These are phyloP conservation scores for Diachasma alloeum DNA, from an alignment of 1,140 invertebrate species.

Conservation along the genomic window DNA sequence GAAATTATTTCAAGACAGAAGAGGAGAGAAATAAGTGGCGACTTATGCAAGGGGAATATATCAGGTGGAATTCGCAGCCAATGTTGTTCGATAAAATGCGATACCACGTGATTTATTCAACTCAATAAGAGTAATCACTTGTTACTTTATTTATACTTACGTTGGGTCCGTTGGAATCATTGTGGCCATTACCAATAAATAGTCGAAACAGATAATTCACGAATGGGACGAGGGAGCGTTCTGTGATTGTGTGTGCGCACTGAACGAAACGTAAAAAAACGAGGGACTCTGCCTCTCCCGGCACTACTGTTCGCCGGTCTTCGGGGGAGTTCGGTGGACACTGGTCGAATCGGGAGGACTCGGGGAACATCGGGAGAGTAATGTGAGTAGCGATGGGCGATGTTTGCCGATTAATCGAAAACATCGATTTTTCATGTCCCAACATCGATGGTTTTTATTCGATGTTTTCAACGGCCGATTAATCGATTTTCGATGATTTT, in stretches of 20 bases:
- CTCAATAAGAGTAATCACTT: neutral
- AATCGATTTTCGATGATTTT: too few species aligned
- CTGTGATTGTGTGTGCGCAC: constrained; percentile 1
- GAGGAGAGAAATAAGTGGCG: neutral
- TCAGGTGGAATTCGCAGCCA: constrained; percentile 46
- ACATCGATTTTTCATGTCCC: too few species aligned
- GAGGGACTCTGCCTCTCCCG: neutral
- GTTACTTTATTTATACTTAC: constrained; percentile 48
- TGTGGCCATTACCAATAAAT: constrained; percentile 55
- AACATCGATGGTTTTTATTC: too few species aligned
- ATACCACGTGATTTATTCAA: constrained; percentile 26
- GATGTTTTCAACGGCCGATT: too few species aligned
- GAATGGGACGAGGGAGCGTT: neutral
- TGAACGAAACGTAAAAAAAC: neutral
- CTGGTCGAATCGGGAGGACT: constrained; percentile 18
- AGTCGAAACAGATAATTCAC: constrained; percentile 51
- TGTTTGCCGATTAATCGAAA: too few species aligned
- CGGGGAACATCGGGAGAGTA: too few species aligned
- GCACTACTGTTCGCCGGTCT: neutral
- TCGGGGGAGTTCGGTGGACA: neutral
- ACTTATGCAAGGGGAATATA: constrained; percentile 38
- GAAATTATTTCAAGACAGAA: constrained; percentile 13
- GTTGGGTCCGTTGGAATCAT: constrained; percentile 60
- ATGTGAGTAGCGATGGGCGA: too few species aligned
- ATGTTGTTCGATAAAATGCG: constrained; percentile 37